Conservation (phyloP, 2,113 vertebrate genomes). For the Lophotis ruficrista region DNA sequence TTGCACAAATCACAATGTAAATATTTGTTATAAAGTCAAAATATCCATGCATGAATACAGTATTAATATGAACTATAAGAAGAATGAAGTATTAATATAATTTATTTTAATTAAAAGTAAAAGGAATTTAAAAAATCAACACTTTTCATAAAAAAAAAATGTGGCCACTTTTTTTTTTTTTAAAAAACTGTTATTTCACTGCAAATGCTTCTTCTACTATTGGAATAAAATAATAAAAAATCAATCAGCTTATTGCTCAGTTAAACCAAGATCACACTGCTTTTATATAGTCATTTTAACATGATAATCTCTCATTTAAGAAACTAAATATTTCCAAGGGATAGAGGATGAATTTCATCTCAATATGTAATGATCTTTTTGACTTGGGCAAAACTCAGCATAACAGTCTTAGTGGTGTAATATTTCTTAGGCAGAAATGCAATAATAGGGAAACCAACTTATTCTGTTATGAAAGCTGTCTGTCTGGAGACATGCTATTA, state of each 20-base stretch:
- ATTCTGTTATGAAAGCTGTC: constrained; percentile 27
- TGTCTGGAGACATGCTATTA: constrained; percentile 39
- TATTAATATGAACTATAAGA: not conserved
- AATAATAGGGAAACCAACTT: constrained; percentile 5
- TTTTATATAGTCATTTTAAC: not conserved
- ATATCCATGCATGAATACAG: not conserved
- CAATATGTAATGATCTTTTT: not conserved
- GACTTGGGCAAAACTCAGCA: not conserved
- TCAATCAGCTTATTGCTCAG: not conserved
- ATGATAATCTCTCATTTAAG: not conserved
- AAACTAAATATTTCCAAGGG: not conserved
- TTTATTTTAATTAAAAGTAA: not conserved
- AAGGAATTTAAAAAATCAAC: not conserved
- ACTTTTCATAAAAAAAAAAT: not conserved
- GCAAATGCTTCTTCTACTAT: not conserved
- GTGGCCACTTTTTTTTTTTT: accelerated
- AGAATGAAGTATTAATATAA: not conserved
- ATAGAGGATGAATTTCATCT: not conserved
- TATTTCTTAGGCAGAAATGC: constrained; percentile 39
- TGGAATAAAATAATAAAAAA: not conserved
- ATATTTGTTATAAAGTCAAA: not conserved
- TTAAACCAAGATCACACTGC: not conserved
- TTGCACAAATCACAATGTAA: not conserved
- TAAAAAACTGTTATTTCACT: not conserved
- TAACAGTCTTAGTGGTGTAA: constrained; percentile 13